Percentiles rank a stretch among this genome's conserved stretches.
phyloP scores from a whole-genome alignment of 2,113 vertebrate genomes.

The Plestiodon gilberti region DNA sequence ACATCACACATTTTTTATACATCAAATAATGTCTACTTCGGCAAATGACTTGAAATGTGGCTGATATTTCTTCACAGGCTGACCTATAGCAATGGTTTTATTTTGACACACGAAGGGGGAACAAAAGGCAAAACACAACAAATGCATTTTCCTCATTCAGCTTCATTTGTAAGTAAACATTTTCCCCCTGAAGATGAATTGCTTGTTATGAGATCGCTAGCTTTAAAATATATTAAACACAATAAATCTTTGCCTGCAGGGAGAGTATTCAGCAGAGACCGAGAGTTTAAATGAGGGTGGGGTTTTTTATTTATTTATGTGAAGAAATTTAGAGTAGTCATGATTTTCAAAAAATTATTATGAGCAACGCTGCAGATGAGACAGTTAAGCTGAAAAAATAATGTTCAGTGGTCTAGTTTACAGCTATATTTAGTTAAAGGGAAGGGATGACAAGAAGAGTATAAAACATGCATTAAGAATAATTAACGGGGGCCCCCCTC shows the following conservation, averaged over 20 bases:
- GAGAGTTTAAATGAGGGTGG: constrained; percentile 41
- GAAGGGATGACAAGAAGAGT: too few relatives aligned
- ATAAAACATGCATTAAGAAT: not conserved
- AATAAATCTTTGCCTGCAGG: constrained; percentile 63
- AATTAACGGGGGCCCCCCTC: not conserved
- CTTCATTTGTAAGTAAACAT: constrained; percentile 60
- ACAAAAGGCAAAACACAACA: not conserved
- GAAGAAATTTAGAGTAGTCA: constrained; percentile 6
- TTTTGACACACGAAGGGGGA: not conserved
- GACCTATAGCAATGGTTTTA: not conserved
- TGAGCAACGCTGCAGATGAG: constrained; percentile 29
- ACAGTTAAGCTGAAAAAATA: not conserved
- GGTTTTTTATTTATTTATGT: constrained; percentile 25
- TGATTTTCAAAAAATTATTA: not conserved
- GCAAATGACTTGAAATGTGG: not conserved
- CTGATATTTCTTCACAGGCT: not conserved
- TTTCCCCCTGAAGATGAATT: constrained; percentile 60
- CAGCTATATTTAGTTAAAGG: not conserved
- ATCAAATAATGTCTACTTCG: not conserved
- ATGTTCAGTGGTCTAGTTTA: constrained; percentile 2
- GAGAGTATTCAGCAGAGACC: constrained; percentile 30
- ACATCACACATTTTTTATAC: not conserved
- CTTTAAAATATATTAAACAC: constrained; percentile 65
- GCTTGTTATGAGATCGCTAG: constrained; percentile 33
- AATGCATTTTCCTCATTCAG: constrained; percentile 21